Percentiles rank a stretch among this genome's conserved stretches.
Evolutionary conservation across 1,140 invertebrate species (phyloP).

Genomic region (Drosophila leontia): DNA sequence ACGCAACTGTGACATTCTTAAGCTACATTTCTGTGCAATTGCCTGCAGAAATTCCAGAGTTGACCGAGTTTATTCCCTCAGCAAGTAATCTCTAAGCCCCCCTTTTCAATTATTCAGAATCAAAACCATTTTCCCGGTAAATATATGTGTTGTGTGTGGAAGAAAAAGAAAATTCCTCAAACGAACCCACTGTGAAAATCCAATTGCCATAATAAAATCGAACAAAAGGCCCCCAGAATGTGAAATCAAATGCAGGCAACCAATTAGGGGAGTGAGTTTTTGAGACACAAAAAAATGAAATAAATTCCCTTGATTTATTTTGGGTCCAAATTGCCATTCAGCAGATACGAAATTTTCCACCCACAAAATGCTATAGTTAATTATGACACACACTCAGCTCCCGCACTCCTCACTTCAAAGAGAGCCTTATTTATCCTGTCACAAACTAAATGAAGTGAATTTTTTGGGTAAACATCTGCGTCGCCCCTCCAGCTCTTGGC

Average conservation of each 20-base stretch:
- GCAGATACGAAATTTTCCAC: slow-evolving; percentile 25
- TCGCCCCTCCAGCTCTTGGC: slow-evolving; percentile 3
- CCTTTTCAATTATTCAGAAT: slow-evolving; percentile 21
- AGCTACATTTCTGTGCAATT: background rate
- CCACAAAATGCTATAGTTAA: slow-evolving; percentile 53
- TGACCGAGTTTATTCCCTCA: background rate
- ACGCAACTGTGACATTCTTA: background rate
- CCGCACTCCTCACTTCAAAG: slow-evolving; percentile 52
- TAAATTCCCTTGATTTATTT: slow-evolving; percentile 54
- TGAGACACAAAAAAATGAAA: slow-evolving; percentile 9
- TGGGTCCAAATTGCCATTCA: slow-evolving; percentile 24
- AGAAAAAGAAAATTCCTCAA: slow-evolving; percentile 16
- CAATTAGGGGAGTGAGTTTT: slow-evolving; percentile 22
- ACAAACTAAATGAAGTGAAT: slow-evolving; percentile 77
- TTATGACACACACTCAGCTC: slow-evolving; percentile 55
- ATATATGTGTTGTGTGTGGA: background rate
- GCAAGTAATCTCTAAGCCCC: background rate
- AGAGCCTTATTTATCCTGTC: slow-evolving; percentile 48
- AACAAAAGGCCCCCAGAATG: slow-evolving; percentile 39
- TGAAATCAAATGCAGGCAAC: slow-evolving; percentile 42
- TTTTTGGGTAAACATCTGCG: slow-evolving; percentile 76
- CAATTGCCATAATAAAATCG: slow-evolving; percentile 36
- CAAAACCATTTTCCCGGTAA: slow-evolving; percentile 21
- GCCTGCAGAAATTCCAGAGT: background rate
- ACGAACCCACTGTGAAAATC: slow-evolving; percentile 30